A percentile compares a stretch with the other conserved stretches of the same genome.
Evolutionary conservation across 2,888 invertebrate species (phyloP).

Genomic region (Melanophora roralis): DNA sequence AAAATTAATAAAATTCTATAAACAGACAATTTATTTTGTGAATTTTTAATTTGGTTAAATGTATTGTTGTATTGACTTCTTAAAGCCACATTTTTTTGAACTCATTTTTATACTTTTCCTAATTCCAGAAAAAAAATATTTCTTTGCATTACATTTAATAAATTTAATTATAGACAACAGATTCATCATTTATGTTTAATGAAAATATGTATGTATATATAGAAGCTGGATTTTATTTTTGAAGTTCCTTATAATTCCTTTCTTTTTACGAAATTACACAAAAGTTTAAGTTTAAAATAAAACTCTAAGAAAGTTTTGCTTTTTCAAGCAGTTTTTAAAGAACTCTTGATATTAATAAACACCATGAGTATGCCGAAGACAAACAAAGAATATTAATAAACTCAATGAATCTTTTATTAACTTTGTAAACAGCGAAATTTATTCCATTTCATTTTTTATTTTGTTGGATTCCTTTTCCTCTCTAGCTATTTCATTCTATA

Average conservation of each 20-base stretch:
- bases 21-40: no score
- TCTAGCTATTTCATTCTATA: not conserved
- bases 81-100: no score
- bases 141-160: conserved; percentile 9
- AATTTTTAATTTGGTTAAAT: no score
- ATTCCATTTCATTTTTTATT: conserved; percentile 46
- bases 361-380: conserved; percentile 60
- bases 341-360: conserved; percentile 60
- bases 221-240: not conserved
- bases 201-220: conserved; percentile 46
- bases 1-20: no score
- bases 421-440: conserved; percentile 48
- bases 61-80: no score
- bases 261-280: not conserved
- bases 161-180: conserved; percentile 33
- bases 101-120: not conserved
- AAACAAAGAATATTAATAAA: conserved; percentile 63
- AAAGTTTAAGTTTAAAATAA: conserved; percentile 7
- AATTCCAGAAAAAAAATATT: no score
- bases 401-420: conserved; percentile 63
- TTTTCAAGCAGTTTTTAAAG: conserved; percentile 27
- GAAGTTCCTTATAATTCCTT: not conserved
- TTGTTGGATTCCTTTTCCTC: not conserved
- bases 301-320: not conserved
- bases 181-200: conserved; percentile 43